Conservation (phyloP, 2,888 invertebrate species). For the Eutolmus rufibarbis region DNA sequence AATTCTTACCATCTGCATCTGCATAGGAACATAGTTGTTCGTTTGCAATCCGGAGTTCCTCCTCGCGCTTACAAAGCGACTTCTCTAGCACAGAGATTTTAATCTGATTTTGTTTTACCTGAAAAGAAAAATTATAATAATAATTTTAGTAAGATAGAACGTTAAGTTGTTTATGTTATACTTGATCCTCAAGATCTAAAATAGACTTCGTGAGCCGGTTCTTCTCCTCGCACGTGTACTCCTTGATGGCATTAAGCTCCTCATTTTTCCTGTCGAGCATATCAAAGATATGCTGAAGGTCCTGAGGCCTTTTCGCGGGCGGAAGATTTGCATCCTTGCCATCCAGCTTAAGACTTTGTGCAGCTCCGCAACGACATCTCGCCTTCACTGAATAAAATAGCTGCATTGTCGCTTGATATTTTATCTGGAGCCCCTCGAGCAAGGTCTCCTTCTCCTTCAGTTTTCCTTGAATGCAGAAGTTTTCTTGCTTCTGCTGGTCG, state of each 20-base stretch:
- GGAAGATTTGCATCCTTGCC: neutral
- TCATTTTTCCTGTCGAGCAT: slow-evolving; percentile 34
- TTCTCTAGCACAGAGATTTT: slow-evolving; percentile 45
- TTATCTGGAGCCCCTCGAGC: slow-evolving; percentile 24
- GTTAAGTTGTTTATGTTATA: neutral
- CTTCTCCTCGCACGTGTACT: slow-evolving; percentile 38
- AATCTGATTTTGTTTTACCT: slow-evolving; percentile 45
- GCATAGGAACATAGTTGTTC: slow-evolving; percentile 31
- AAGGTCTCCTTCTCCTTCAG: slow-evolving; percentile 36
- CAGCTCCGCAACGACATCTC: slow-evolving; percentile 42
- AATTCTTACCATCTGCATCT: slow-evolving; percentile 35
- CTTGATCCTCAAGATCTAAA: slow-evolving; percentile 42
- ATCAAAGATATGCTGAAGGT: slow-evolving; percentile 38
- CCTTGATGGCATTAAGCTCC: slow-evolving; percentile 25
- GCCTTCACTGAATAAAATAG: neutral
- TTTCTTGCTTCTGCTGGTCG: slow-evolving; percentile 22
- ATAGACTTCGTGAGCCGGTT: slow-evolving; percentile 30
- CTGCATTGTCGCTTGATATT: slow-evolving; percentile 18
- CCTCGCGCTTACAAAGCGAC: slow-evolving; percentile 42
- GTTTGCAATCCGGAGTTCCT: slow-evolving; percentile 43
- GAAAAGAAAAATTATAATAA: neutral
- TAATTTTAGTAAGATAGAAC: neutral
- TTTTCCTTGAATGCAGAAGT: neutral
- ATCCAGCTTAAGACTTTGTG: slow-evolving; percentile 18
- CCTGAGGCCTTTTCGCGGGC: neutral